A percentile compares a stretch with the other conserved stretches of the same genome.
Conservation (phyloP, 2,888 invertebrate genomes). For the Dichetophora obliterata region DNA sequence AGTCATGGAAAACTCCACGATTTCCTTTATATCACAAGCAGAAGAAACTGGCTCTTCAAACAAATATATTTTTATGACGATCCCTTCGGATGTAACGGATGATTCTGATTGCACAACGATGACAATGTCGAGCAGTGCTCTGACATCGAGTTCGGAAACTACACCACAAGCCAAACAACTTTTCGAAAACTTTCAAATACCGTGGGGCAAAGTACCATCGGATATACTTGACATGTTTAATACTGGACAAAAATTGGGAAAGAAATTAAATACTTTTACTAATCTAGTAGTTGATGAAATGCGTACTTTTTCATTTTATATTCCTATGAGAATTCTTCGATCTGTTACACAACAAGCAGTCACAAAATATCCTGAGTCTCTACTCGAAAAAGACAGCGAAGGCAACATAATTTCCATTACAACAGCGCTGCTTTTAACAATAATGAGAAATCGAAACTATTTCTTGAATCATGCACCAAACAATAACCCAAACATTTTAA, state of each 20-base stretch:
- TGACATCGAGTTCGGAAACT: conserved; percentile 7
- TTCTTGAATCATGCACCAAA: too few relatives aligned
- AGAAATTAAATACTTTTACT: neutral
- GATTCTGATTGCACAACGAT: neutral
- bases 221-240: neutral
- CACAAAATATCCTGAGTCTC: too few relatives aligned
- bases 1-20: too few relatives aligned
- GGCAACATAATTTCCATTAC: too few relatives aligned
- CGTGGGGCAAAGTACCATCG: neutral
- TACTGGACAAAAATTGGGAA: conserved; percentile 1
- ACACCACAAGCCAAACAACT: conserved; percentile 11
- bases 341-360: too few relatives aligned
- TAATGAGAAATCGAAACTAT: too few relatives aligned
- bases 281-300: conserved; percentile 8
- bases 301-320: conserved; percentile 28
- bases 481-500: too few relatives aligned
- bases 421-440: too few relatives aligned
- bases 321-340: too few relatives aligned
- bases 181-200: conserved; percentile 18
- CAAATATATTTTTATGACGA: conserved; percentile 6
- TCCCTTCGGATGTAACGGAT: neutral
- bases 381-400: too few relatives aligned
- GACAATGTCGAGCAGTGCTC: neutral
- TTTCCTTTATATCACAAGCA: neutral
- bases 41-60: neutral